Evolutionary conservation across 2,113 vertebrate genomes (phyloP), one percentile per base, ranked within the genome.

Genomic region (Rhinopomastus cyanomelas): DNA sequence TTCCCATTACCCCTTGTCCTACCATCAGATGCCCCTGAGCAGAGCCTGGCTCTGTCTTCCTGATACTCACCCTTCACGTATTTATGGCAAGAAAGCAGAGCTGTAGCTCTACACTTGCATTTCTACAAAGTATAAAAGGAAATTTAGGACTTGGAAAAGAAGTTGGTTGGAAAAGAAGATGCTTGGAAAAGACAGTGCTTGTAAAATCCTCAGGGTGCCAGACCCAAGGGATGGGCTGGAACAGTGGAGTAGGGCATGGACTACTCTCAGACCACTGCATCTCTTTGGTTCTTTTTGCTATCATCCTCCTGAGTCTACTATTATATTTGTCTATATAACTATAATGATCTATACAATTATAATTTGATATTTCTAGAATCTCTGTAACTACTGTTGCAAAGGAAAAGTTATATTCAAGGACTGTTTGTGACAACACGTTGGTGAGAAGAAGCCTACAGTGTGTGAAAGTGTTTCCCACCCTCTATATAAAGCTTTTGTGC

Each of bases 251-350:
- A 42, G n/a, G 27, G 16, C 48, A 49, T 4, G 15, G 56, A 74
- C 20, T 42, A 29, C 49, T 52, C 36, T 29, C 25, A 18, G 10
- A 23, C 49, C 23, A 4, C 0, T 26, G 26, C 5, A 51, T 5
- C 8, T 2, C 4, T 76, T 39, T 51, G 51, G 0, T n/a, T 0
- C 48, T 66, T 59, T 36, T 34, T 52, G 27, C 15, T 44, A 5
- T 5, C 8, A 6, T 42, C 17, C 48, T 52, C n/a, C 23, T 37
- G 20, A 66, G 9, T 5, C 15, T 5, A 5, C 8, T 42, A 16
- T 27, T 55, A 25, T 56, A 73, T 80, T 32, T 42, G 29, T 77
- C 26, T 74, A 0, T n/a, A n/a, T n/a, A n/a, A n/a, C n/a, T n/a
- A n/a, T n/a, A n/a, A n/a, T n/a, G n/a, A n/a, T n/a, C n/a, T n/a